phyloP scores from a whole-genome alignment of 2,888 invertebrate genomes.

The Xestia rhomboidea region DNA sequence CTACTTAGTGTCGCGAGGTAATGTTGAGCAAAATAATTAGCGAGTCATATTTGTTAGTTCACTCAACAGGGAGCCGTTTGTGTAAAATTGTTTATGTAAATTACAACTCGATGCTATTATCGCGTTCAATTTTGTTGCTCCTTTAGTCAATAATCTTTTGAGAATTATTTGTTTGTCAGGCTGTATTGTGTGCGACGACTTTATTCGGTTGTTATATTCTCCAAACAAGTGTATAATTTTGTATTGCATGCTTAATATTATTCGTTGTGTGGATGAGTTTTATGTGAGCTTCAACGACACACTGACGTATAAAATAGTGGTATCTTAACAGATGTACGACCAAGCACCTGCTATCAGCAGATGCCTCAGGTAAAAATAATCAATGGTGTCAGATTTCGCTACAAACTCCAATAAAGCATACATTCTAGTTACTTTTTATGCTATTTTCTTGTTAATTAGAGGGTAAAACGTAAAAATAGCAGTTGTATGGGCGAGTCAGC shows the following conservation, averaged over 20 bases:
- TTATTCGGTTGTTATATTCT: slow-evolving; percentile 51
- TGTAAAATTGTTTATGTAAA: slow-evolving; percentile 68
- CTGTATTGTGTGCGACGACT: slow-evolving; percentile 49
- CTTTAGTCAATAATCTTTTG: slow-evolving; percentile 54
- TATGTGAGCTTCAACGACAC: slow-evolving; percentile 49
- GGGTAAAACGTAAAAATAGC: slow-evolving; percentile 47
- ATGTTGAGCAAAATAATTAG: slow-evolving; percentile 80
- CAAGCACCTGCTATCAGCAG: slow-evolving; percentile 66
- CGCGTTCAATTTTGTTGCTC: slow-evolving; percentile 54
- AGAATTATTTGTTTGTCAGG: slow-evolving; percentile 52
- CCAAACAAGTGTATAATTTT: slow-evolving; percentile 28
- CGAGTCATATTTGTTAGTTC: slow-evolving; percentile 74
- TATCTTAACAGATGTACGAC: slow-evolving; percentile 50
- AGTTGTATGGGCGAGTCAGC: slow-evolving; percentile 56
- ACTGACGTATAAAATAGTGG: slow-evolving; percentile 47
- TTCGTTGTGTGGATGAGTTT: slow-evolving; percentile 38
- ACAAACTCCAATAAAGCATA: slow-evolving; percentile 47
- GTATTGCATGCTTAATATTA: slow-evolving; percentile 19
- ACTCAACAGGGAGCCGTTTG: slow-evolving; percentile 64
- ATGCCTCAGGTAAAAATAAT: slow-evolving; percentile 56
- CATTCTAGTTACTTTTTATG: slow-evolving; percentile 32
- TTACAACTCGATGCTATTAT: slow-evolving; percentile 57
- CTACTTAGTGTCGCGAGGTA: slow-evolving; percentile 81
- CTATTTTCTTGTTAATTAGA: slow-evolving; percentile 60
- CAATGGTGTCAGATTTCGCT: slow-evolving; percentile 61